Percentiles rank a stretch among this genome's conserved stretches.
These are phyloP conservation scores for Tapera naevia DNA, from an alignment of 2,797 vertebrate species.

Conservation along the genomic window DNA sequence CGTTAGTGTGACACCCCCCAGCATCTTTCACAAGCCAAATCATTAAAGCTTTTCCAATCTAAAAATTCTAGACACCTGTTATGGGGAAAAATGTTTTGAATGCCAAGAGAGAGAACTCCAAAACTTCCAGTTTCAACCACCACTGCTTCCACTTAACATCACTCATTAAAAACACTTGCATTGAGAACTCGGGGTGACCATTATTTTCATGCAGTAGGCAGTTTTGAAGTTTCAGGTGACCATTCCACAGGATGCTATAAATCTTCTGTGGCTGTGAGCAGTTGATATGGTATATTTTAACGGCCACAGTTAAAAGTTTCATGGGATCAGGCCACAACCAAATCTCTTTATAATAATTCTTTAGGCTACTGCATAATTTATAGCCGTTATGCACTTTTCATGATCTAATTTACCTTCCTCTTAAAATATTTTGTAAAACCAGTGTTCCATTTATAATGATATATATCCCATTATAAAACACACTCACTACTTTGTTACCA, in stretches of 20 bases:
- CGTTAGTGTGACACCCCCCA: neutral
- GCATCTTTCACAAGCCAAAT: neutral
- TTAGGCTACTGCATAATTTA: constrained; percentile 77
- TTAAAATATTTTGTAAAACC: constrained; percentile 78
- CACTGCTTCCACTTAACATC: neutral
- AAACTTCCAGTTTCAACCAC: neutral
- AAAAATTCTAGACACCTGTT: neutral
- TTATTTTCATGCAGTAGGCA: neutral
- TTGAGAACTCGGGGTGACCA: neutral
- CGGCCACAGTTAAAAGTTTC: constrained; percentile 68
- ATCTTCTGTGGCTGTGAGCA: constrained; percentile 16
- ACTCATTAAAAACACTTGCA: constrained; percentile 35
- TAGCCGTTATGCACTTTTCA: constrained; percentile 75
- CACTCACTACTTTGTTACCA: constrained; percentile 50
- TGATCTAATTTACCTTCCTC: constrained; percentile 78
- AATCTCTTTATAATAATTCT: constrained; percentile 77
- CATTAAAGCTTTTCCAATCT: neutral
- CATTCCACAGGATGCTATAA: neutral
- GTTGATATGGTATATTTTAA: constrained; percentile 67
- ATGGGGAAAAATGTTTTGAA: neutral
- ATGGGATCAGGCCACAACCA: constrained; percentile 67
- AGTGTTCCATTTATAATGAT: constrained; percentile 74
- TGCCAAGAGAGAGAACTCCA: constrained; percentile 8
- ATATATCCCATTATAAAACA: constrained; percentile 69
- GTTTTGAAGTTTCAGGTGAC: constrained; percentile 17